These are phyloP conservation scores for Pogonocichla stellata DNA, from an alignment of 2,113 vertebrate species.

Conservation along the genomic window DNA sequence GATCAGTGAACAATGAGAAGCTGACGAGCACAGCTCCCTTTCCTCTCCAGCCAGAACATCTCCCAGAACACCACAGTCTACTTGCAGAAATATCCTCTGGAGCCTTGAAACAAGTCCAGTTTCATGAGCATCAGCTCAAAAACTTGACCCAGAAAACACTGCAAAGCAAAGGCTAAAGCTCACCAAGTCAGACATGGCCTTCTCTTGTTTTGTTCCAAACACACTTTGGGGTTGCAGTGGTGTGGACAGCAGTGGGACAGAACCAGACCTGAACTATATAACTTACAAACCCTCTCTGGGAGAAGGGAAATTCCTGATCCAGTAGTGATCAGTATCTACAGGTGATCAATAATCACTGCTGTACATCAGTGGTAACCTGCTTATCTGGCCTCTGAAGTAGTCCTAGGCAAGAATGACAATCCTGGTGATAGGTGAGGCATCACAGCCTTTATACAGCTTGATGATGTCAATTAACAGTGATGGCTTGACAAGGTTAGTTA, in stretches of 20 bases:
- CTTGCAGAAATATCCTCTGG: not conserved
- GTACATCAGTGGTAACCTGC: not conserved
- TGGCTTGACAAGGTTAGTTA: not conserved
- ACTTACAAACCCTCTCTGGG: not conserved
- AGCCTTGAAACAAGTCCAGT: not conserved
- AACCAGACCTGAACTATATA: not conserved
- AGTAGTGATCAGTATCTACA: not conserved
- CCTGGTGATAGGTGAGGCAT: not conserved
- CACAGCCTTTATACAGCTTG: not conserved
- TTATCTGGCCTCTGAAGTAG: not conserved
- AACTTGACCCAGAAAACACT: not conserved
- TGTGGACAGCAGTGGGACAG: not conserved
- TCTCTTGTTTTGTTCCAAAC: not conserved
- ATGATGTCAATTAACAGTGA: not conserved
- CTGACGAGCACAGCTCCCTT: not conserved
- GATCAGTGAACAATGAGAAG: not conserved
- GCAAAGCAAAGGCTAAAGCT: not conserved
- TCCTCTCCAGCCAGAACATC: not conserved
- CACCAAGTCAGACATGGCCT: fast-evolving
- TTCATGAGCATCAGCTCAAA: not conserved
- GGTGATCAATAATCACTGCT: not conserved
- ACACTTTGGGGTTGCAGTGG: not conserved
- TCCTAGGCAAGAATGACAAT: not conserved
- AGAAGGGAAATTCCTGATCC: not conserved
- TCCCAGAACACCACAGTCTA: not conserved